Evolutionary conservation across 2,797 vertebrate genomes (phyloP), one percentile per base, ranked within the genome.

Genomic region (Coracias cyanogaster): DNA sequence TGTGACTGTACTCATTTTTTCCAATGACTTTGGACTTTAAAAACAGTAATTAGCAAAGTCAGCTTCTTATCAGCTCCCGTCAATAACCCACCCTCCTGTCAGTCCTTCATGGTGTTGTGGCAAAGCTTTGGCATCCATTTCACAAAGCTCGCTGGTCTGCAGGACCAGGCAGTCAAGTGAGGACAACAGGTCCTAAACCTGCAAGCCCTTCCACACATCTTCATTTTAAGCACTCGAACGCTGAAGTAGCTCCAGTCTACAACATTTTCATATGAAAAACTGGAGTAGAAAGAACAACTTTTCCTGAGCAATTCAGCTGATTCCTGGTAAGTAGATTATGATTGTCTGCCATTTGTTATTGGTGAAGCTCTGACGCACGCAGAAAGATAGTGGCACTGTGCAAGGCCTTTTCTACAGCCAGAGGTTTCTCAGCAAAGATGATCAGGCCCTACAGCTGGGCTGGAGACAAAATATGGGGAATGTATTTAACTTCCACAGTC

Each of bases 1-100:
- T 97, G 89, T 95, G 96, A 94, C 94, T 96, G 86, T 79, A 94
- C 93, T 98, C 97, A 98, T 96, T 97, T 98, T 98, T 98, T 98
- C 98, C 98, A 94, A 45, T 46, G 90, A 96, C 96, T 97, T 96
- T 95, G 96, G 97, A 97, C 93, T 97, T 97, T 97, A 97, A 97
- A 98, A 98, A 96, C 95, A 96, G 89, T 93, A 97, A 98, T 98
- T 98, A 97, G 74, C 97, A 58, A 69, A 90, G 96, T 93, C 93
- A 97, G 84, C 95, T 93, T 96, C 89, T 96, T 97, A 97, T 92
- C 96, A 76, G 87, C 82, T 92, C 71, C 81, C 52, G 86, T 71
- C 0, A 3, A 65, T 96, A 96, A 85, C 35, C 62, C 3, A 9
- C 92, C 79, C 80, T 65, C 31, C 49, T 8, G 20, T 88, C 65